Evolutionary conservation across 37 sponge, comb jelly and placozoan species (phyloP).

Genomic region (Aphrocallistes beatrix): DNA sequence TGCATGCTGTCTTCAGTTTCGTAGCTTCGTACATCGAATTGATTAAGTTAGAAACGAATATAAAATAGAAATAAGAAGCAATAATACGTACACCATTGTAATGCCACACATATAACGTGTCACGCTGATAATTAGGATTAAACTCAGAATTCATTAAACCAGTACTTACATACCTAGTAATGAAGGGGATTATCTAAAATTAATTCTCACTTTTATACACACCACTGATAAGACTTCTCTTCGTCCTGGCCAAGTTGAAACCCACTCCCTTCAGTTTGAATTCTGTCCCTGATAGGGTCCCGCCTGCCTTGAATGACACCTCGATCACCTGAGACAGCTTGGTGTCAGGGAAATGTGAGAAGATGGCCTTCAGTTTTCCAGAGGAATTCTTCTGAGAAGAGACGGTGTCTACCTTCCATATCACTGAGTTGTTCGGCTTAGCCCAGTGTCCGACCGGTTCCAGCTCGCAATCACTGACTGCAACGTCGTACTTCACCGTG

Average conservation of each 20-base stretch:
- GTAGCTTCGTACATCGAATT: too few relatives aligned
- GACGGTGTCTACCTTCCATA: background rate
- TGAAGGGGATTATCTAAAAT: background rate
- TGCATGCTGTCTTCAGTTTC: too few relatives aligned
- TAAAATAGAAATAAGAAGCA: constrained; percentile 11
- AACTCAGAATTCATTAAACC: background rate
- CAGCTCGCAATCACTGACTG: background rate
- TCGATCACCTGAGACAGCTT: background rate
- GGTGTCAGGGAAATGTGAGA: background rate
- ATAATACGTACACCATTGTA: too few relatives aligned
- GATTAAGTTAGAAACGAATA: too few relatives aligned
- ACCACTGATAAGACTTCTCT: background rate
- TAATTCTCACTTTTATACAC: background rate
- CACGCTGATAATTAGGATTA: background rate
- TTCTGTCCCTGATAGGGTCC: background rate
- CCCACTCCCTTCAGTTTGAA: background rate
- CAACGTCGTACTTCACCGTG: background rate
- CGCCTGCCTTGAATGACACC: background rate
- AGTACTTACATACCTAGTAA: background rate
- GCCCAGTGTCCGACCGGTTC: background rate
- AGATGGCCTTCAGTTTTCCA: background rate
- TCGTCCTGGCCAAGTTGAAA: background rate
- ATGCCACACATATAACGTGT: too few relatives aligned
- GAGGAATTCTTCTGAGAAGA: background rate
- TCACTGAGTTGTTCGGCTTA: background rate